A percentile compares a stretch with the other conserved stretches of the same genome.
Evolutionary conservation across 2,888 invertebrate species (phyloP).

Genomic region (Melitaea athalia): DNA sequence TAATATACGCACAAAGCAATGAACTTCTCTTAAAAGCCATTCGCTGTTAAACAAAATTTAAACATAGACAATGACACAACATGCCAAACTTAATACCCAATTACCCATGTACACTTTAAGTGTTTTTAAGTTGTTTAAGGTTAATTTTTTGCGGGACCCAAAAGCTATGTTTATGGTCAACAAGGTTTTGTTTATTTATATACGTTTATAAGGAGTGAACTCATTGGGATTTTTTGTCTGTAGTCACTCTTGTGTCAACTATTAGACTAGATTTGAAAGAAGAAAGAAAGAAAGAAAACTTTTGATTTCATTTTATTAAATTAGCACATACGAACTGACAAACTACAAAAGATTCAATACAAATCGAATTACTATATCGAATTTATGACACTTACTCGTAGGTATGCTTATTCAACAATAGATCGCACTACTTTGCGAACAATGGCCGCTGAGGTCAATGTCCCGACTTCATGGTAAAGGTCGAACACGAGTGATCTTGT

Average conservation of each 20-base stretch:
- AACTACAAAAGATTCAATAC: neutral
- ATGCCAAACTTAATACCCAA: neutral
- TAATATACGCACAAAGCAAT: neutral
- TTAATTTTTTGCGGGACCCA: neutral
- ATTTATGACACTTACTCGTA: neutral
- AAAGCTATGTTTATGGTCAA: neutral
- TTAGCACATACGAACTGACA: no score
- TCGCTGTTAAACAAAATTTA: conserved; percentile 33
- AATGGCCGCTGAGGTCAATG: conserved; percentile 19
- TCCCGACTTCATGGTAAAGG: conserved; percentile 35
- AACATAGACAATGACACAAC: neutral
- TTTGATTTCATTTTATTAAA: no score
- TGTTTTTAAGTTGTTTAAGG: neutral
- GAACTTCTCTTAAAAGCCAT: conserved; percentile 37
- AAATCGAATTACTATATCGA: neutral
- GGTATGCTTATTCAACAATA: neutral
- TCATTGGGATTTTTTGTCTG: no score
- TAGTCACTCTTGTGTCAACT: no score
- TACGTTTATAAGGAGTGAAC: no score
- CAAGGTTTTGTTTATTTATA: no score
- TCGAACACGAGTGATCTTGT: conserved; percentile 27
- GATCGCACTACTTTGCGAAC: neutral
- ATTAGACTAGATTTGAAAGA: no score
- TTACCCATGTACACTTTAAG: no score
- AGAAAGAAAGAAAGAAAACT: no score